Evolutionary conservation across 2,888 invertebrate species (phyloP).

Genomic region (Cremastinae sp.): DNA sequence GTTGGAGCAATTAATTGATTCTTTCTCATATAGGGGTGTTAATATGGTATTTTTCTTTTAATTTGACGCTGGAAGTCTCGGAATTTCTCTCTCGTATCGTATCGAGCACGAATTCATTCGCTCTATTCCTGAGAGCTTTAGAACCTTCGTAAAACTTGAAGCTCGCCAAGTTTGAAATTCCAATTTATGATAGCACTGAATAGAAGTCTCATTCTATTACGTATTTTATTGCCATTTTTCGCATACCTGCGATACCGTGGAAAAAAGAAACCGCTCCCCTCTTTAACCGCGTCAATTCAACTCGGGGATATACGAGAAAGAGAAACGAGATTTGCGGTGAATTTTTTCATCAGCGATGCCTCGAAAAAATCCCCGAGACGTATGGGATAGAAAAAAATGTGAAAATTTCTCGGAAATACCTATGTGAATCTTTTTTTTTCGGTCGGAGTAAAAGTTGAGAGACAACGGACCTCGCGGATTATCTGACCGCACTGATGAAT

Average conservation of each 20-base stretch:
- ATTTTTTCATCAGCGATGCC: too few relatives aligned
- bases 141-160: conserved; percentile 14
- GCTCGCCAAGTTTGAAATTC: conserved; percentile 54
- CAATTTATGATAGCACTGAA: conserved; percentile 45
- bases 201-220: conserved; percentile 25
- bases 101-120: conserved; percentile 43
- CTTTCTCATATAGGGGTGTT: not conserved
- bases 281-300: too few relatives aligned
- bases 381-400: too few relatives aligned
- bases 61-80: conserved; percentile 13
- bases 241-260: conserved; percentile 30
- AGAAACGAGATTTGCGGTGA: too few relatives aligned
- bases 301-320: too few relatives aligned
- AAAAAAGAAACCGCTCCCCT: not conserved
- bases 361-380: too few relatives aligned
- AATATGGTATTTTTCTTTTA: conserved; percentile 2
- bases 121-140: conserved; percentile 34
- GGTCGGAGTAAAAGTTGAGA: too few relatives aligned
- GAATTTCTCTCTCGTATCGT: conserved; percentile 33
- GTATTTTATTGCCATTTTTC: conserved; percentile 50
- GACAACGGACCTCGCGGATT: too few relatives aligned
- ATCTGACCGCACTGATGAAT: too few relatives aligned
- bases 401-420: too few relatives aligned
- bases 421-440: too few relatives aligned
- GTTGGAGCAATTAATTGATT: not conserved